A percentile compares a stretch with the other conserved stretches of the same genome.
phyloP scores from a whole-genome alignment of 2,797 vertebrate species.

The Thalassophryne amazonica region DNA sequence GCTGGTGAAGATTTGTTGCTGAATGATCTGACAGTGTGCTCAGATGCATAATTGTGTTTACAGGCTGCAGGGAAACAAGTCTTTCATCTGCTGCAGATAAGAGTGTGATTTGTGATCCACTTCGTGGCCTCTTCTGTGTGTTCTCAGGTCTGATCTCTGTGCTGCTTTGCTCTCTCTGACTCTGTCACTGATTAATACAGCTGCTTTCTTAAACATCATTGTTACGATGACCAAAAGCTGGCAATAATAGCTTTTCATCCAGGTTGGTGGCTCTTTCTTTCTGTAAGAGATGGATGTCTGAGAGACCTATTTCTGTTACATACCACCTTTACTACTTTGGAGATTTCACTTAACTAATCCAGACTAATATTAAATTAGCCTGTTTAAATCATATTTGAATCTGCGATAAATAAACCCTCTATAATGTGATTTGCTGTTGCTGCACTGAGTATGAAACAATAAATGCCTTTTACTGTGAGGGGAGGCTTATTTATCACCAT shows the following conservation, averaged over 20 bases:
- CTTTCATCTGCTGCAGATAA: conserved; percentile 66
- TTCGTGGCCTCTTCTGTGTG: conserved; percentile 49
- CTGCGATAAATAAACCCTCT: too few species aligned
- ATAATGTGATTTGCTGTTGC: neutral
- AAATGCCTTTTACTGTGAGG: neutral
- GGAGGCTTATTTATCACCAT: conserved; percentile 1
- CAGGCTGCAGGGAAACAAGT: conserved; percentile 56
- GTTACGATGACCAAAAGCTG: conserved; percentile 54
- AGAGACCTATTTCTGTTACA: too few species aligned
- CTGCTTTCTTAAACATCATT: conserved; percentile 42
- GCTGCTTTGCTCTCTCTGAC: conserved; percentile 26
- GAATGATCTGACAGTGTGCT: conserved; percentile 61
- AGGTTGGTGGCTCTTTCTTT: conserved; percentile 21
- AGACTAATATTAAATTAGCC: neutral
- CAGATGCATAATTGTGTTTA: conserved; percentile 71
- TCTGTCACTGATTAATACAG: conserved; percentile 49
- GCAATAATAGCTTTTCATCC: conserved; percentile 46
- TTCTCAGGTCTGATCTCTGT: conserved; percentile 51
- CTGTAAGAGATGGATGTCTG: conserved; percentile 21
- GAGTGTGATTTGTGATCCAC: conserved; percentile 59
- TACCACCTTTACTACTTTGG: too few species aligned
- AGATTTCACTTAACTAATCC: neutral
- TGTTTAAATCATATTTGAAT: neutral
- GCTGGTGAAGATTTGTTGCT: conserved; percentile 57
- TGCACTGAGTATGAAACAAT: neutral